These are phyloP conservation scores for Acrocephalus scirpaceus DNA, from an alignment of 2,797 vertebrate species.

Conservation along the genomic window DNA sequence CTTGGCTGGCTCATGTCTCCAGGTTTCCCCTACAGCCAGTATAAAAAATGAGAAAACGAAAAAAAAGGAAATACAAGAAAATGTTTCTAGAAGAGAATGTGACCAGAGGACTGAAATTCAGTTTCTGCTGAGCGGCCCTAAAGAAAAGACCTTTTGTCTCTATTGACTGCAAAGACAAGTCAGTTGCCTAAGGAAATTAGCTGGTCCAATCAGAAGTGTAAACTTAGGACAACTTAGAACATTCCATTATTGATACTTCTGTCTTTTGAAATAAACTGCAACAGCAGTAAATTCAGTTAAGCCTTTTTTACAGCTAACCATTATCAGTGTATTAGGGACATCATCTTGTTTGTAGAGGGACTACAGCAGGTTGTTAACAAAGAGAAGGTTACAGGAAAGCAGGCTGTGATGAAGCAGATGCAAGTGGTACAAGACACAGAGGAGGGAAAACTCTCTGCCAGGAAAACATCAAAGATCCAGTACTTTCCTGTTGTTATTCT, in stretches of 20 bases:
- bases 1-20: not conserved
- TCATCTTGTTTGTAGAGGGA: not conserved
- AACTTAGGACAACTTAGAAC: not conserved
- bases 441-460: not conserved
- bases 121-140: not conserved
- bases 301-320: not conserved
- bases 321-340: not conserved
- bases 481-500: not conserved
- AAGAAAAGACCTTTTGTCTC: not conserved
- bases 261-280: not conserved
- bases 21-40: not conserved
- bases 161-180: not conserved
- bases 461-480: not conserved
- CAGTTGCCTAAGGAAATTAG: not conserved
- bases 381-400: not conserved
- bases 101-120: not conserved
- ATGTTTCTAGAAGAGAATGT: not conserved
- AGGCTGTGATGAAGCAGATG: not conserved
- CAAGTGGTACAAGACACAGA: not conserved
- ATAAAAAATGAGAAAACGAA: too few species aligned
- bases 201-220: not conserved
- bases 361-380: fast-evolving
- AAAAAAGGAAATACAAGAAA: not conserved
- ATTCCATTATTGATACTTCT: not conserved
- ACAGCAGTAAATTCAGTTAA: not conserved